phyloP scores from a whole-genome alignment of 2,888 invertebrate genomes.

The Platycheirus rosarum region DNA sequence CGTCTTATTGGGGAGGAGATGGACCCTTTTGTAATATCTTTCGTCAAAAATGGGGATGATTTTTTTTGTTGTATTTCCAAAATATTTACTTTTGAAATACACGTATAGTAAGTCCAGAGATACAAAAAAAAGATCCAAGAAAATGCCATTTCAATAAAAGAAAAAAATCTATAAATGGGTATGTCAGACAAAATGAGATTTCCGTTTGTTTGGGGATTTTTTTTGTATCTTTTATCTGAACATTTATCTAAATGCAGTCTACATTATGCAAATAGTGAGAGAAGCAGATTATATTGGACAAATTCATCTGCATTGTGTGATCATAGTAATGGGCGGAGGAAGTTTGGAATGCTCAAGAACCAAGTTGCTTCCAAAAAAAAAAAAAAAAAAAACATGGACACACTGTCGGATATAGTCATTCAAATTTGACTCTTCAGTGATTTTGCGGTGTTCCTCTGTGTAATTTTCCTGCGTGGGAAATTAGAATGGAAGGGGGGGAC shows the following conservation, averaged over 20 bases:
- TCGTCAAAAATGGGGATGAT: slow-evolving; percentile 10
- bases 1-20: background rate
- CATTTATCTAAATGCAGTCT: slow-evolving; percentile 20
- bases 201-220: slow-evolving; percentile 13
- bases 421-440: slow-evolving; percentile 12
- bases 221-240: slow-evolving; percentile 22
- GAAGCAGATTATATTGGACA: slow-evolving; percentile 19
- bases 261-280: slow-evolving; percentile 27
- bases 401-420: slow-evolving; percentile 10
- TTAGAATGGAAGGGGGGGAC: background rate
- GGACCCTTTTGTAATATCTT: slow-evolving; percentile 30
- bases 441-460: background rate
- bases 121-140: background rate
- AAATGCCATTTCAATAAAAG: slow-evolving; percentile 29
- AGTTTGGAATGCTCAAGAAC: too few species aligned
- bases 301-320: background rate
- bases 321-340: background rate
- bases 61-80: background rate
- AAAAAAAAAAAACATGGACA: slow-evolving; percentile 2
- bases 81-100: slow-evolving; percentile 3
- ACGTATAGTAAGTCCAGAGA: slow-evolving; percentile 8
- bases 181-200: slow-evolving; percentile 36
- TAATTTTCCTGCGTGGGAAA: slow-evolving; percentile 25
- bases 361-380: too few species aligned
- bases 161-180: slow-evolving; percentile 13